A percentile compares a stretch with the other conserved stretches of the same genome.
Conservation (phyloP, 37 sponge, comb jelly and placozoan species). For the Tethya wilhelma region DNA sequence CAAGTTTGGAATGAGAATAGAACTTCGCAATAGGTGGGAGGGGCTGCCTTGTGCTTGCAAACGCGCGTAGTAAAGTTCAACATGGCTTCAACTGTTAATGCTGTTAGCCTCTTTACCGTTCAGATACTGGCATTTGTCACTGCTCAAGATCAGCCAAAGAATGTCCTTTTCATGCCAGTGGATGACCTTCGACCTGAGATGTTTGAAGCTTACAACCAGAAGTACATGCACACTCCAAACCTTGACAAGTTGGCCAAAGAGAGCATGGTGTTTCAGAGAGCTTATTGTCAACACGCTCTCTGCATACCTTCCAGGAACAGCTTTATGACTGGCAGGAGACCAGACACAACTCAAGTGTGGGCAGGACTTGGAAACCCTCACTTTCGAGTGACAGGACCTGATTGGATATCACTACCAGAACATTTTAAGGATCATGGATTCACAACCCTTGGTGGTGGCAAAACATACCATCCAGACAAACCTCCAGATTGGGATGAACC, state of each 20-base stretch:
- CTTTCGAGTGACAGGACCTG: slow-evolving; percentile 20
- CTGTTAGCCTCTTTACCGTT: no score
- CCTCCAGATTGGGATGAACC: slow-evolving; percentile 48
- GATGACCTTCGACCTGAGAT: slow-evolving; percentile 33
- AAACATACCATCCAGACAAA: slow-evolving; percentile 17
- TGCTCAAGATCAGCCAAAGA: slow-evolving; percentile 6
- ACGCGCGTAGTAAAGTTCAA: no score
- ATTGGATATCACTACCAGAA: slow-evolving; percentile 47
- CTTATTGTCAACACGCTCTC: slow-evolving; percentile 29
- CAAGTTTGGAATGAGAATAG: no score
- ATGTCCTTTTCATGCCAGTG: slow-evolving; percentile 28
- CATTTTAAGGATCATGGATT: slow-evolving; percentile 42
- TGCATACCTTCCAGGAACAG: slow-evolving; percentile 31
- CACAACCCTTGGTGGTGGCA: slow-evolving; percentile 38
- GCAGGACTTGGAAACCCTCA: slow-evolving; percentile 8
- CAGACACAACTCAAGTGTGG: slow-evolving; percentile 26
- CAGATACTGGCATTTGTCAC: no score
- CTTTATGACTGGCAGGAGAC: slow-evolving; percentile 32
- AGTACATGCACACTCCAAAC: no score
- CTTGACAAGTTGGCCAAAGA: slow-evolving; percentile 12
- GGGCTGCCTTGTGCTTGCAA: no score
- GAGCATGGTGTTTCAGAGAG: slow-evolving; percentile 28
- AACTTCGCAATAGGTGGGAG: no score
- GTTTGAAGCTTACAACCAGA: slow-evolving; percentile 23
- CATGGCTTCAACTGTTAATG: no score